phyloP scores from a whole-genome alignment of 2,888 invertebrate species.

The Tromatobia lineatoria region DNA sequence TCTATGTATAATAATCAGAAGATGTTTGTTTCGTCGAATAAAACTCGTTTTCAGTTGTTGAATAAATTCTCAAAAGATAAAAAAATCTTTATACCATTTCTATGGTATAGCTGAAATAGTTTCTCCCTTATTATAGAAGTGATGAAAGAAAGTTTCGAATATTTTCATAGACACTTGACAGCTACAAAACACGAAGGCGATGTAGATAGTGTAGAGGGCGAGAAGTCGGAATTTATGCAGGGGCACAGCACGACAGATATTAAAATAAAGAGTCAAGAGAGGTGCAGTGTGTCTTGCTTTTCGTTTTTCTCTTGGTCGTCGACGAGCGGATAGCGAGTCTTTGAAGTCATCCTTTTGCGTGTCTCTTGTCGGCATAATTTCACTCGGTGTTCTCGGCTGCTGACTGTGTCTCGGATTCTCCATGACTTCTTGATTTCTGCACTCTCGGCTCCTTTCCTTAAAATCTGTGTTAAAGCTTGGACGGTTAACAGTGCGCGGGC shows the following conservation, averaged over 20 bases:
- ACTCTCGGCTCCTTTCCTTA: conserved; percentile 51
- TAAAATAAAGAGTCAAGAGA: conserved; percentile 73
- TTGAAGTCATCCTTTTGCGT: conserved; percentile 74
- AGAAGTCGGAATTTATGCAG: conserved; percentile 8
- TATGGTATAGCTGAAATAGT: background rate
- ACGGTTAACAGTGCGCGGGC: conserved; percentile 20
- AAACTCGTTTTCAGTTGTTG: no score
- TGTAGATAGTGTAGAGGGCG: conserved; percentile 53
- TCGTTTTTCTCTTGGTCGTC: conserved; percentile 28
- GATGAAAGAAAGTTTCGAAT: conserved; percentile 36
- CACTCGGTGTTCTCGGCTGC: conserved; percentile 55
- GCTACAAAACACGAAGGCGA: conserved; percentile 20
- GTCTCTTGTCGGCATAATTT: conserved; percentile 76
- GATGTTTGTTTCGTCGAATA: no score
- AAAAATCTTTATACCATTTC: background rate
- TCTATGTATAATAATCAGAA: no score
- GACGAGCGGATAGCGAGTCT: conserved; percentile 69
- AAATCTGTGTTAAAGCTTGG: conserved; percentile 62
- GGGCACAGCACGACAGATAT: conserved; percentile 48
- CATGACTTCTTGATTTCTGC: conserved; percentile 54
- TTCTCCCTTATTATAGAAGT: background rate
- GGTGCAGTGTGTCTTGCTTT: conserved; percentile 18
- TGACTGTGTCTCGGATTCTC: conserved; percentile 55
- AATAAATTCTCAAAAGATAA: no score
- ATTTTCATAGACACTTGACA: conserved; percentile 36